phyloP scores from a whole-genome alignment of 2,113 vertebrate genomes.

The Callospermophilus lateralis region DNA sequence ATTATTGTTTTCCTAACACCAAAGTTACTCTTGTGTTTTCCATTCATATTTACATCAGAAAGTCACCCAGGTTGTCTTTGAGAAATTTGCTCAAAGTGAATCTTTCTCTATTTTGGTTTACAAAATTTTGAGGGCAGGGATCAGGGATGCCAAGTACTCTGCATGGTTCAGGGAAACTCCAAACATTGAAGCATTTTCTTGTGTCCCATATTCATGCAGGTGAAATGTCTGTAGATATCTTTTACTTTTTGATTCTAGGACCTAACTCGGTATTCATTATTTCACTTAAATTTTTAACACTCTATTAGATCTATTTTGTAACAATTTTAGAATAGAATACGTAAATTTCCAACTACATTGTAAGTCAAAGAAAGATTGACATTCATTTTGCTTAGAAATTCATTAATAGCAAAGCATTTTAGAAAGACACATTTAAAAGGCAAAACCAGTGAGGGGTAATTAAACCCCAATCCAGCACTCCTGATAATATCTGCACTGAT shows the following conservation, averaged over 20 bases:
- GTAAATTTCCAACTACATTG: background rate
- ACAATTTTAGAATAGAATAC: background rate
- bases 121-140: background rate
- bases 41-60: background rate
- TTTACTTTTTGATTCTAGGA: background rate
- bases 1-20: background rate
- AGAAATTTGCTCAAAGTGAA: background rate
- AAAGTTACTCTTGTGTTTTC: background rate
- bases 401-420: background rate
- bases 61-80: background rate
- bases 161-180: background rate
- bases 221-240: background rate
- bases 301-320: background rate
- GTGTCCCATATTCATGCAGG: background rate
- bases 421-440: background rate
- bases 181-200: background rate
- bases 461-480: background rate
- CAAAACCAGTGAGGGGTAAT: background rate
- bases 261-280: background rate
- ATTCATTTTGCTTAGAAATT: background rate
- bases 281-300: background rate
- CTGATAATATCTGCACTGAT: background rate
- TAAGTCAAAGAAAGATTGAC: background rate
- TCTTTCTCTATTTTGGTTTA: background rate
- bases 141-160: background rate